Conservation (phyloP, 64 coral and sea anemone genomes). For the Montipora sp. region DNA sequence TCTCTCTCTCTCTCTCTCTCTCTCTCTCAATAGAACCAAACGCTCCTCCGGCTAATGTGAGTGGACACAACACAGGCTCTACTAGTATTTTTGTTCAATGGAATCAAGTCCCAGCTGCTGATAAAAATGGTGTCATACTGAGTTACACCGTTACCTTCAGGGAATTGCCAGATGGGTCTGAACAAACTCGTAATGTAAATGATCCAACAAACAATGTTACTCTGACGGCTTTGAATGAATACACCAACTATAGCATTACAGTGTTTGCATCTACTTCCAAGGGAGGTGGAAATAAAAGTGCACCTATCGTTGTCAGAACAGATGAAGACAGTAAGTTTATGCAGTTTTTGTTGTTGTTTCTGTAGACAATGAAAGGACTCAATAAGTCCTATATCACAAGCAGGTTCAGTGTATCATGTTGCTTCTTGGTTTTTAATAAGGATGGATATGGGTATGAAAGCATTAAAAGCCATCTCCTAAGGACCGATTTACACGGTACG, state of each 20-base stretch:
- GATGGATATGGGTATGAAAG: too few relatives aligned
- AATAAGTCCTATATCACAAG: too few relatives aligned
- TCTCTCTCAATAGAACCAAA: not conserved
- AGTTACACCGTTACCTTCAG: not conserved
- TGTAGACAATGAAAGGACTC: too few relatives aligned
- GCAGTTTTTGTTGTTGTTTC: too few relatives aligned
- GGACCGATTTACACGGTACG: too few relatives aligned
- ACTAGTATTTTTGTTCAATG: conserved; percentile 3
- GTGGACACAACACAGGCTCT: not conserved
- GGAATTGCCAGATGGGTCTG: not conserved
- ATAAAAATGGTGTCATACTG: not conserved
- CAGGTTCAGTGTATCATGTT: too few relatives aligned
- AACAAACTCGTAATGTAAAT: not conserved
- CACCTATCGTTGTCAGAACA: not conserved
- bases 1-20: not conserved
- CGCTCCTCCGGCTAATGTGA: not conserved
- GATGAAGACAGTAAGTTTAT: conserved; percentile 4
- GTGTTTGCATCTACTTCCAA: not conserved
- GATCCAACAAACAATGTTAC: not conserved
- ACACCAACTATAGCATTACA: conserved; percentile 26
- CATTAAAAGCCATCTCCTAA: too few relatives aligned
- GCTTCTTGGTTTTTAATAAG: too few relatives aligned
- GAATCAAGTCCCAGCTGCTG: not conserved
- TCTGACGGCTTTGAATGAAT: not conserved
- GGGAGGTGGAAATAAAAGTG: not conserved